Percentiles rank a stretch among this genome's conserved stretches.
These are phyloP conservation scores for Phymorhynchus buccinoides DNA, from an alignment of 1,140 invertebrate genomes.

Conservation along the genomic window DNA sequence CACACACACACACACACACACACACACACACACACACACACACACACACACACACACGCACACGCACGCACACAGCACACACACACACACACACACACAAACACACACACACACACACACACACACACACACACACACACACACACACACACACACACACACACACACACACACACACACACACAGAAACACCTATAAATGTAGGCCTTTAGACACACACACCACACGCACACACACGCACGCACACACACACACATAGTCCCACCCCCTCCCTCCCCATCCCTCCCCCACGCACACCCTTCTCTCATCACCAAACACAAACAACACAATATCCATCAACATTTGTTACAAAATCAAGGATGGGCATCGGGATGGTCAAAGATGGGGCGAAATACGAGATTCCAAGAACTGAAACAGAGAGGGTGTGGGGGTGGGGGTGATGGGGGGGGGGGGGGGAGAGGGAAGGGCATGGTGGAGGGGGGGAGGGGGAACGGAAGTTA, in stretches of 20 bases:
- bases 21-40: not conserved
- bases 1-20: slow-evolving; percentile 20
- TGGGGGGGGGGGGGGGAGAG: too few species aligned
- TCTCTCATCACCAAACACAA: not conserved
- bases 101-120: slow-evolving; percentile 3
- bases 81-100: slow-evolving; percentile 5
- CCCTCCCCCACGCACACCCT: not conserved
- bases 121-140: slow-evolving; percentile 2
- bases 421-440: too few species aligned
- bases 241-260: not conserved
- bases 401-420: too few species aligned
- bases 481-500: too few species aligned
- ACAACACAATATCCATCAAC: not conserved
- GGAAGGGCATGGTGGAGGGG: too few species aligned
- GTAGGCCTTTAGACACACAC: too few species aligned
- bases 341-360: not conserved
- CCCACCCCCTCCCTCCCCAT: not conserved
- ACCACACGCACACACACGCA: slow-evolving; percentile 3
- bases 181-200: too few species aligned
- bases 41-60: not conserved
- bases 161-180: not conserved
- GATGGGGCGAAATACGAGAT: too few species aligned
- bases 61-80: not conserved
- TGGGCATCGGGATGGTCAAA: too few species aligned
- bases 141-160: not conserved